A percentile compares a stretch with the other conserved stretches of the same genome.
Evolutionary conservation across 53 echinoderm and acorn worm genomes (phyloP).

Genomic region (Luidia sarsii): DNA sequence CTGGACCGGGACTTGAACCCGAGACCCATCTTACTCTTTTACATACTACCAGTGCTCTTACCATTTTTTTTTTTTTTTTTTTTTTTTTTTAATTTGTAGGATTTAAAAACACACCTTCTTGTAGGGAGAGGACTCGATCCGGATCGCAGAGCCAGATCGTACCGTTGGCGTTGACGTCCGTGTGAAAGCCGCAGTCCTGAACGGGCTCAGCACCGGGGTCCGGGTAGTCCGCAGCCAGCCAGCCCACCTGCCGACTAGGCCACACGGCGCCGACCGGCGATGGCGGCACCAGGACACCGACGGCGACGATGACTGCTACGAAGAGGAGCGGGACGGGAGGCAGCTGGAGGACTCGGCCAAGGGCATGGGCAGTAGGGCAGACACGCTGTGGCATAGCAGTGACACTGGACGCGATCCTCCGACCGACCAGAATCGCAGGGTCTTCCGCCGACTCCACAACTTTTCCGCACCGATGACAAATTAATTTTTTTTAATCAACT

Average conservation of each 20-base stretch:
- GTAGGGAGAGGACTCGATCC: conserved; percentile 39
- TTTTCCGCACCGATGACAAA: no score
- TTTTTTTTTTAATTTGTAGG: no score
- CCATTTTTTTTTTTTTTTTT: no score
- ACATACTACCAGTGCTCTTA: no score
- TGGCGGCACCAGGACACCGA: no score
- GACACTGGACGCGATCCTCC: not conserved
- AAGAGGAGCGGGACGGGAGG: conserved; percentile 2
- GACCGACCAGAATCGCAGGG: no score
- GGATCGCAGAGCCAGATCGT: conserved; percentile 64
- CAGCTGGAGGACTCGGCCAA: conserved; percentile 27
- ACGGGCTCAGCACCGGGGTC: conserved; percentile 34
- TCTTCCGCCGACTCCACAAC: no score
- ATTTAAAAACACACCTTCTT: conserved; percentile 56
- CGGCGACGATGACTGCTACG: conserved; percentile 6
- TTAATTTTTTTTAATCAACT: no score
- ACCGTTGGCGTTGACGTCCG: conserved; percentile 11
- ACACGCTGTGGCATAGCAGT: conserved; percentile 65
- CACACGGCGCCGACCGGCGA: no score
- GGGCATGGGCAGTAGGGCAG: conserved; percentile 36
- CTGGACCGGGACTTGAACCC: no score
- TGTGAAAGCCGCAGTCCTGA: conserved; percentile 39
- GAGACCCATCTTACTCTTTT: no score
- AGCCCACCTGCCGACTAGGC: conserved; percentile 27
- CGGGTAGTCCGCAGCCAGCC: conserved; percentile 51